Evolutionary conservation across 2,888 invertebrate species (phyloP), one percentile per base, ranked within the genome.

Genomic region (Ichneumoninae sp.): DNA sequence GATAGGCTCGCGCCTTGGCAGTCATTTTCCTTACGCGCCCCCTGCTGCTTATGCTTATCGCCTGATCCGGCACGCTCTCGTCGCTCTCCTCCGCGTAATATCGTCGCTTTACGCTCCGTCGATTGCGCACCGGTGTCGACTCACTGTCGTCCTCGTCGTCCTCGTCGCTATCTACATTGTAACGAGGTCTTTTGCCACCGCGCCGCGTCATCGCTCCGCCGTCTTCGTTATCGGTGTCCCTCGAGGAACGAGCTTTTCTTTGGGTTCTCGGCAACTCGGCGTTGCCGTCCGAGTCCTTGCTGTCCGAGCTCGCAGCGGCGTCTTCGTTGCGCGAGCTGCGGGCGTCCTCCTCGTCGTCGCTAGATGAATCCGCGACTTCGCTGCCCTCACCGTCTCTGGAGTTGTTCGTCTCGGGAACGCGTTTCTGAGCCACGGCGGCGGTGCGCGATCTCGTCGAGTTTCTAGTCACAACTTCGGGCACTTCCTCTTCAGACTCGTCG

Each of bases 1-100:
- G 93, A 88, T 96, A 95, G 71, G 97, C 96, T 74, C 96, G 95
- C 83, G 97, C 97, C 92, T 97, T 96, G 80, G 97, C 96, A 36
- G 97, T 97, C 89, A 98, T 95, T 93, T 96, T 97, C 75, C 98
- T 95, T 79, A 98, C 96, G 60, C 98, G 95, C 2, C 98, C 98
- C 75, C 98, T 95, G 89, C 97, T 98, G 92, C 97, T 97, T 47
- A 96, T 95, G 89, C 95, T 96, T 68, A 95, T 93, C 57, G 93
- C 93, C 19, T 93, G 93, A 83, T 91, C 91, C 3, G 90, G 90
- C 60, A 89, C 86, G 85, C 91, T 91, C 66, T 92, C 93, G 68
- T 93, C 93, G 86, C 92, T 93, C 7, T 93, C 93, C 83, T 94
- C 94, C 1, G 92, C 93, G 70, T 94, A 94, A 86, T 93, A 92